Percentiles rank a stretch among this genome's conserved stretches.
phyloP scores from a whole-genome alignment of 2,888 invertebrate genomes.

The Sphaerophoria rueppellii region DNA sequence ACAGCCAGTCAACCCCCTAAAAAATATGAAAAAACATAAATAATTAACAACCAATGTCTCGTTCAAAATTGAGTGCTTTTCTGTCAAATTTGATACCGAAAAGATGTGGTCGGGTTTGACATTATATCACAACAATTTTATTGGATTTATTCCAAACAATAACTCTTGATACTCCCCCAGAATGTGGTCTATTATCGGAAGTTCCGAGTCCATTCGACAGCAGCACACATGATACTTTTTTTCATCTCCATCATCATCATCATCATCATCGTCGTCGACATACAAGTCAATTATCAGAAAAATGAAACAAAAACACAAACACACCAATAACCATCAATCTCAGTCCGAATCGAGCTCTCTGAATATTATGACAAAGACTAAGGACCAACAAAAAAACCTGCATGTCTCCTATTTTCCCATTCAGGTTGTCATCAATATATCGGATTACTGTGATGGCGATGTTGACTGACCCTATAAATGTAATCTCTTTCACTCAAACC shows the following conservation, averaged over 20 bases:
- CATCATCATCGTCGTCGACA: background rate
- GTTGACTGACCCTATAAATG: constrained; percentile 41
- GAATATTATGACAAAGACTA: constrained; percentile 28
- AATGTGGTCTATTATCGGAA: background rate
- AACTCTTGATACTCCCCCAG: background rate
- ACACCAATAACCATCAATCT: constrained; percentile 58
- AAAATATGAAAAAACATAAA: too few species aligned
- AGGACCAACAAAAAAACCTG: background rate
- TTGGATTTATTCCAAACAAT: constrained; percentile 14
- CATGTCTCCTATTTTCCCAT: constrained; percentile 36
- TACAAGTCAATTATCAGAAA: constrained; percentile 47
- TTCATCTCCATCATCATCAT: background rate
- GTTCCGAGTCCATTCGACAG: too few species aligned
- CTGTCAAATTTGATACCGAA: background rate
- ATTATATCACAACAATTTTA: background rate
- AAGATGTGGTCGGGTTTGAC: background rate
- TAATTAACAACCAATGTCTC: too few species aligned
- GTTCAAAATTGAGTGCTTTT: too few species aligned
- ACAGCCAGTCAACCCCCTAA: too few species aligned
- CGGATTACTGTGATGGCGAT: constrained; percentile 39
- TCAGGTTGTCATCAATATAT: constrained; percentile 60
- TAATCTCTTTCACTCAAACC: constrained; percentile 41
- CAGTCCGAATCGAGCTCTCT: constrained; percentile 31
- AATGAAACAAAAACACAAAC: constrained; percentile 8
- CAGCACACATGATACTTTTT: background rate